Evolutionary conservation across 2,888 invertebrate genomes (phyloP), one percentile per base, ranked within the genome.

Genomic region (Drosophila monieri): DNA sequence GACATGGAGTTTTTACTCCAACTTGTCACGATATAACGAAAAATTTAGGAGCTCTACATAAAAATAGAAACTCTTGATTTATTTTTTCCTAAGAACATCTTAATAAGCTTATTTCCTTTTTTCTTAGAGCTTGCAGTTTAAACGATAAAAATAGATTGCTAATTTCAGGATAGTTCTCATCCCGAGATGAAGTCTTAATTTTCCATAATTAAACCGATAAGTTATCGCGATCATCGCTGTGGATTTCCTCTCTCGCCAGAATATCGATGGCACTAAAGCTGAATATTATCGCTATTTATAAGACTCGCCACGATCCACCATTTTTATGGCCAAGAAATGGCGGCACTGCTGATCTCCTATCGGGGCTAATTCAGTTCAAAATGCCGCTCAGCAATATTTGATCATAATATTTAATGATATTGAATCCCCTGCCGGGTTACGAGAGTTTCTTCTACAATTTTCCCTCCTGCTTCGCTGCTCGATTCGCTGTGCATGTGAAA

Each of bases 331-430:
- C 32, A 35, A 44, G 53, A 37, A 37, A 37, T 48, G 54, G 41
- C 68, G 44, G 49, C 56, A 15, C 15, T 9, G 59, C 61, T 48
- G 62, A 62, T 62, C 48, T 25, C 23, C 60, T 55, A 69, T 69
- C 61, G 48, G 9, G 69, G 58, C 49, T 57, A 66, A 66, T 66
- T 66, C 69, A 44, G 57, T 18, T 66, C 69, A 57, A 57, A 69
- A 69, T 14, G 72, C 69, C 62, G 69, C 69, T 71, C 49, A 46
- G 71, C 84, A 80, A 76, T 75, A 84, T 86, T 86, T 74, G 80
- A 86, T 74, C 85, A 74, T 76, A 69, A 80, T 80, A 86, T 73
- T 80, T 86, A 80, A 83, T 68, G 66, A 54, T 73, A 71, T 73
- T 54, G 44, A 47, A 53, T 48, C 57, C 73, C 73, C 65, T 65